Conservation (phyloP, 2,888 invertebrate species). For the Phortica okadai region DNA sequence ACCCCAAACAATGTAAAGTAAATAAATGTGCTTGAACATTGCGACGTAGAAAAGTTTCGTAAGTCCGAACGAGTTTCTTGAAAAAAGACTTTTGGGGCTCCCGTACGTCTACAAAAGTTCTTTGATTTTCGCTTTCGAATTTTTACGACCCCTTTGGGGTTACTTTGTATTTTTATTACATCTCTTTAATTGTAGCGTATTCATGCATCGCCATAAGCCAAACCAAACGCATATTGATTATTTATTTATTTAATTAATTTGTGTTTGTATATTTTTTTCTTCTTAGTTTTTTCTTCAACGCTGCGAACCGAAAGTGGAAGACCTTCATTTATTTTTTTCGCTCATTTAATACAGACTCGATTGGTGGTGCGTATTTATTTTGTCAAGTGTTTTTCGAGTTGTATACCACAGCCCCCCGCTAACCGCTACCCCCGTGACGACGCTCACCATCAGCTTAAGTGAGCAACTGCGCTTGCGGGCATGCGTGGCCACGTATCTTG, state of each 20-base stretch:
- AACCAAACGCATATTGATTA: not conserved
- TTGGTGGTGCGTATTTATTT: conserved; percentile 35
- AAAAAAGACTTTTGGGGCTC: not conserved
- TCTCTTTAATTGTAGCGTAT: conserved; percentile 34
- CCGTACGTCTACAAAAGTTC: not conserved
- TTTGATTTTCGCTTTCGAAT: not conserved
- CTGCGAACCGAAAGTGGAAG: conserved; percentile 67
- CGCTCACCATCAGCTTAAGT: not conserved
- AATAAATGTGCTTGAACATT: not conserved
- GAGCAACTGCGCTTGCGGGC: not conserved
- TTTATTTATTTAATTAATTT: too few species aligned
- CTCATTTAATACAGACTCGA: not conserved
- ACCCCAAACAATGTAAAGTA: not conserved
- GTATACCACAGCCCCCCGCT: not conserved
- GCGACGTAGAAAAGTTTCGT: not conserved
- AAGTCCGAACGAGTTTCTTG: not conserved
- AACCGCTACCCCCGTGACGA: not conserved
- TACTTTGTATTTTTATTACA: not conserved
- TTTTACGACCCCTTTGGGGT: too few species aligned
- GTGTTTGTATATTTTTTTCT: too few species aligned
- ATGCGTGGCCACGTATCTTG: conserved; percentile 21
- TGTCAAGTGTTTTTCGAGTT: conserved; percentile 33
- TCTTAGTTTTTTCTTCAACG: not conserved
- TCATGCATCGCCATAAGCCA: not conserved
- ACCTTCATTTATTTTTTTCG: conserved; percentile 61